Conservation (phyloP, 64 coral and sea anemone genomes). For the Stichodactyla mertensii region DNA sequence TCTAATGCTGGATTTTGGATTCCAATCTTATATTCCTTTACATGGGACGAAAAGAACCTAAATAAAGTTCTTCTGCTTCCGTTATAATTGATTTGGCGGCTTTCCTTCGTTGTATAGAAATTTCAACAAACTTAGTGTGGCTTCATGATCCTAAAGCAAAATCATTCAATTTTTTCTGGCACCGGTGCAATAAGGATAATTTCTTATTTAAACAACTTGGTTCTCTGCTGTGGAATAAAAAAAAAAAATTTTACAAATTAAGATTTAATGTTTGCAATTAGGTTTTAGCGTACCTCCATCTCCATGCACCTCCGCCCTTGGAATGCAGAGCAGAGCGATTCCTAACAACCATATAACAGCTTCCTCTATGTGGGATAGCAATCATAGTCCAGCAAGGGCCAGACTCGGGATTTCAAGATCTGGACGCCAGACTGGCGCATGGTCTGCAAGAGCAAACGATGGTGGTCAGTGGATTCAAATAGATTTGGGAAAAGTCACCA, state of each 20-base stretch:
- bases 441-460: constrained; percentile 50
- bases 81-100: no score
- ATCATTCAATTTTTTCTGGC: no score
- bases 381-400: constrained; percentile 24
- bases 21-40: no score
- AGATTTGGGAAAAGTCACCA: constrained; percentile 55
- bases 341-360: constrained; percentile 39
- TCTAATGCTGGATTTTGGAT: no score
- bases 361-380: constrained; percentile 11
- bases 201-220: no score
- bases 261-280: background rate
- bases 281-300: background rate
- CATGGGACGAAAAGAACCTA: no score
- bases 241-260: background rate
- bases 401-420: constrained; percentile 20
- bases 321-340: constrained; percentile 36
- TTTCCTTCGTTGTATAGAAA: no score
- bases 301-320: constrained; percentile 2
- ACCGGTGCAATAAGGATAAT: no score
- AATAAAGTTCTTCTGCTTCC: no score
- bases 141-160: no score
- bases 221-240: no score
- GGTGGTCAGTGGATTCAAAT: constrained; percentile 54
- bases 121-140: no score
- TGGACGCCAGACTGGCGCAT: constrained; percentile 23